Evolutionary conservation across 2,113 vertebrate genomes (phyloP).

Genomic region (Phalacrocorax carbo): DNA sequence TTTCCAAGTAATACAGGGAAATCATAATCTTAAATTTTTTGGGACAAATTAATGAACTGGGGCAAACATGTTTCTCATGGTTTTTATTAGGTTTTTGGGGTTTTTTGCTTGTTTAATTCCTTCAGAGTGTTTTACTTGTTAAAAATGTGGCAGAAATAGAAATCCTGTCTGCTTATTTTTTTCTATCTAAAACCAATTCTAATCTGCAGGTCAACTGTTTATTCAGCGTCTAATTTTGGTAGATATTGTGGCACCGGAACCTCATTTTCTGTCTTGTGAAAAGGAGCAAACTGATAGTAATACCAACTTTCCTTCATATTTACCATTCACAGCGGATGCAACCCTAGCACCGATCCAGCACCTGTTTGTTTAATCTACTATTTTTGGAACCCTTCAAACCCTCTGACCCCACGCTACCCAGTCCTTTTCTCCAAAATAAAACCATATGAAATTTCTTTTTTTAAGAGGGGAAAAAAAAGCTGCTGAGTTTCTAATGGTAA

Average conservation of each 20-base stretch:
- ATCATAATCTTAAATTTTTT: background rate
- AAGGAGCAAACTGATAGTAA: constrained; percentile 61
- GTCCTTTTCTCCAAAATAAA: background rate
- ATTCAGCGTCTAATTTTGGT: constrained; percentile 51
- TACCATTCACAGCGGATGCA: background rate
- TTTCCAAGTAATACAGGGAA: background rate
- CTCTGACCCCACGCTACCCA: background rate
- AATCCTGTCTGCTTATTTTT: background rate
- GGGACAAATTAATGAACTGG: background rate
- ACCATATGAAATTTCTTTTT: background rate
- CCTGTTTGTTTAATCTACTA: constrained; percentile 31
- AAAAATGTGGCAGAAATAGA: background rate
- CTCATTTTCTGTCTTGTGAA: constrained; percentile 64
- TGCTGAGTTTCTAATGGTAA: background rate
- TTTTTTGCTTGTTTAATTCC: background rate
- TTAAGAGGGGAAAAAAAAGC: background rate
- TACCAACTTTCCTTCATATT: constrained; percentile 44
- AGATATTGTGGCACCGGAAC: constrained; percentile 69
- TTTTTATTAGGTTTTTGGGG: background rate
- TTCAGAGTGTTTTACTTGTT: background rate
- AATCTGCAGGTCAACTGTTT: constrained; percentile 62
- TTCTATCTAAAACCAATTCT: constrained; percentile 29
- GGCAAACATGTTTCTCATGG: background rate
- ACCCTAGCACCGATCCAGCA: constrained; percentile 18
- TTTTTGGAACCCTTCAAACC: background rate